Base-by-base conservation (phyloP, 1,140 invertebrate genomes). In the Drosophila willistoni region DNA sequence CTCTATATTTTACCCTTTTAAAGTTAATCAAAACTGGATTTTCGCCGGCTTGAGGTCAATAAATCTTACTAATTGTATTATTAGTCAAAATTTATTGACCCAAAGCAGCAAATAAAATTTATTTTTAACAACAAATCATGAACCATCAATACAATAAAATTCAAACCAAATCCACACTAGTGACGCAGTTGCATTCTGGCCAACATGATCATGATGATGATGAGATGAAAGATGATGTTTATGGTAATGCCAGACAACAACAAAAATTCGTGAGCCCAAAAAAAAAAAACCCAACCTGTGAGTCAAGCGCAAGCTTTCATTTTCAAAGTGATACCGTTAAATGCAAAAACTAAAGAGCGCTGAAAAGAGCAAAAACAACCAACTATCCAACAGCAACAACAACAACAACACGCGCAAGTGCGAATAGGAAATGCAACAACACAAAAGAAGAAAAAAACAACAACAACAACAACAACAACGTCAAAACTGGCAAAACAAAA, bases 321-420 rank as follows among this genome's bases (percentile, higher is more conserved):
- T 90, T 90, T 90, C 87, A 83, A 78, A 84, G 83, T 72, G 74
- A 73, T 90, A 87, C 82, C 83, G 87, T 90, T 90, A 90, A 68
- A 80, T 87, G 83, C 79, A 77, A 73, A 44, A 63, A 42, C 17
- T 39, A 60, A 76, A 60, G 64, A 81, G 62, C 64, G 72, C 69
- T 87, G 68, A 78, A 68, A 44, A 77, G 62, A 77, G 34, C 64
- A 82, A 76, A 68, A 73, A 68, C 68, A 56, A 71, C 17, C 70
- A 44, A 57, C 64, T 25, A 78, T 68, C 71, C 71, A 80, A 64
- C 72, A 79, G 62, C 55, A 79, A 57, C 61, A 79, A 68, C 71
- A 80, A 64, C 72, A 79, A 64, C 55, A 79, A 57, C 61, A 79
- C 56, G 39, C 63, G 69, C 77, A 85, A 90, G 73, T 81, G 85